These are phyloP conservation scores for Lepidochrysops patricia DNA, from an alignment of 2,888 invertebrate species.

Conservation along the genomic window DNA sequence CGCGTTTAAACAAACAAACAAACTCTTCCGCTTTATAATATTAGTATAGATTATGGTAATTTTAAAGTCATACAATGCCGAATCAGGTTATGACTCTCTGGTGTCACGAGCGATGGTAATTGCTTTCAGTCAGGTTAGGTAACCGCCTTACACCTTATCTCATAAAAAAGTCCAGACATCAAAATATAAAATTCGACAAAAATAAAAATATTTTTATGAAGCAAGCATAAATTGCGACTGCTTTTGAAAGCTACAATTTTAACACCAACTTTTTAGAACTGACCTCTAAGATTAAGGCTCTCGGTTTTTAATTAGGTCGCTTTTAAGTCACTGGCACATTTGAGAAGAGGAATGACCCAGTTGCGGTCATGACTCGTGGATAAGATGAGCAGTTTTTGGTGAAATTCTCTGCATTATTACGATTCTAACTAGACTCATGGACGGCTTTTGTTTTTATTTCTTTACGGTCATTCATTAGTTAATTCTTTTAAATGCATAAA, in stretches of 20 bases:
- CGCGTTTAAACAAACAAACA: too few species aligned
- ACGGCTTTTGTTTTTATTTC: neutral
- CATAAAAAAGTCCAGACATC: too few species aligned
- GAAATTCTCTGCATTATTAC: conserved; percentile 4
- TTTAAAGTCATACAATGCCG: too few species aligned
- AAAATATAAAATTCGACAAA: too few species aligned
- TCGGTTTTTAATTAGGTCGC: conserved; percentile 9
- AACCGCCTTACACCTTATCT: too few species aligned
- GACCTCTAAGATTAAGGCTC: conserved; percentile 9
- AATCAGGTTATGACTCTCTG: too few species aligned
- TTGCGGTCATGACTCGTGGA: neutral
- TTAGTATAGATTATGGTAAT: too few species aligned
- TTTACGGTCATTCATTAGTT: neutral
- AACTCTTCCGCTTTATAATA: too few species aligned
- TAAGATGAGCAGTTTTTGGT: neutral
- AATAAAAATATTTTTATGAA: neutral
- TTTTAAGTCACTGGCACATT: conserved; percentile 8
- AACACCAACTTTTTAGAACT: neutral
- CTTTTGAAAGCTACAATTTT: neutral
- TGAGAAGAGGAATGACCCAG: conserved; percentile 10
- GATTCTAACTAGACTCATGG: neutral
- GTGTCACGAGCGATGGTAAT: too few species aligned
- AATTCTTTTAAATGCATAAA: neutral
- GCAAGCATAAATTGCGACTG: neutral
- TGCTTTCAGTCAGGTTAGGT: too few species aligned